These are phyloP conservation scores for Sula dactylatra DNA, from an alignment of 2,113 vertebrate genomes.

Conservation along the genomic window DNA sequence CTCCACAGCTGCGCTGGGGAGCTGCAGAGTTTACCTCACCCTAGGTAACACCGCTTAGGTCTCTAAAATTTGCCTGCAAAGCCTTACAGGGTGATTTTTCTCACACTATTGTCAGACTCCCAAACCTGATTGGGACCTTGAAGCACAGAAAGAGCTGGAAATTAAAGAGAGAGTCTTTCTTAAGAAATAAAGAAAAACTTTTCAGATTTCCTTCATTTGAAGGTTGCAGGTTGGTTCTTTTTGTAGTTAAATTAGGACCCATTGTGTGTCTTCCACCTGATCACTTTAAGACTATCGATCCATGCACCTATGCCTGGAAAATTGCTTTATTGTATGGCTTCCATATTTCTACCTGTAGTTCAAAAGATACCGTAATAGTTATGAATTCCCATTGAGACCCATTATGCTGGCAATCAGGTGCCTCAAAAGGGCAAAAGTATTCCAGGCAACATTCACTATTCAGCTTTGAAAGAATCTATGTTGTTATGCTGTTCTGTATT, in stretches of 20 bases:
- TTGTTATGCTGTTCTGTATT: neutral
- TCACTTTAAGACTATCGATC: neutral
- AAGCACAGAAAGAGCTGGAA: neutral
- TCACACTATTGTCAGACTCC: neutral
- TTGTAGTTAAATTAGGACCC: neutral
- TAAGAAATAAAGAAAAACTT: neutral
- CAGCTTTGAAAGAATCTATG: neutral
- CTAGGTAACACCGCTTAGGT: neutral
- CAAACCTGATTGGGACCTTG: neutral
- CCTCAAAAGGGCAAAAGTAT: neutral
- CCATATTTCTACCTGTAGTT: neutral
- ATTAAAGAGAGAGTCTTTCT: neutral
- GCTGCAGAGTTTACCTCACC: neutral
- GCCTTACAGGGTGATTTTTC: neutral
- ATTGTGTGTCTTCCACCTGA: neutral
- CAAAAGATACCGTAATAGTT: neutral
- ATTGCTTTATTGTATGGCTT: neutral
- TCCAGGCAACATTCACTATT: neutral
- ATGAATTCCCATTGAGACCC: neutral
- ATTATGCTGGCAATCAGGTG: neutral
- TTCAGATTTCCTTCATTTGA: neutral
- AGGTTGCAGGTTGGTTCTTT: neutral
- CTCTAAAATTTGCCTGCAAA: neutral
- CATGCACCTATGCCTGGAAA: neutral
- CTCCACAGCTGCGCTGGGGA: neutral